Conservation (phyloP, 2,113 vertebrate species). For the Oreamnos americanus region DNA sequence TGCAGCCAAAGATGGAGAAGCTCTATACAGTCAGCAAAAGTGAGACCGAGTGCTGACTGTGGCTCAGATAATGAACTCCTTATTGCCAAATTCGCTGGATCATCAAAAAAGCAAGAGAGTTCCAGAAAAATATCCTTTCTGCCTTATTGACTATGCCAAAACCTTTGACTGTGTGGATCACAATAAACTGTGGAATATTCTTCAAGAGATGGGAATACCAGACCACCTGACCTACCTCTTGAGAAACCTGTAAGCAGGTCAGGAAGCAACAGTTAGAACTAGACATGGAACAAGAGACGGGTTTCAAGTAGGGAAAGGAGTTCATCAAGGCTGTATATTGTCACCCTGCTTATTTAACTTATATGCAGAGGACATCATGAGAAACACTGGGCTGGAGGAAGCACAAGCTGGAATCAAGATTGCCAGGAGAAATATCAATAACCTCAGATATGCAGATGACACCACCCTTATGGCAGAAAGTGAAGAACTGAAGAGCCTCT, state of each 20-base stretch:
- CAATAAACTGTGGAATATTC: neutral
- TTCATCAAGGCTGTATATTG: neutral
- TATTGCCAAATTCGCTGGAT: neutral
- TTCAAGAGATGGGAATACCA: neutral
- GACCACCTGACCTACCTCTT: neutral
- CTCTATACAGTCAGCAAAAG: neutral
- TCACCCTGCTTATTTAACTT: neutral
- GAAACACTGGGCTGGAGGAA: neutral
- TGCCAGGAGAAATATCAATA: neutral
- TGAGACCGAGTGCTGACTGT: accelerated
- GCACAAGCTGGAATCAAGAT: neutral
- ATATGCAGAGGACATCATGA: neutral
- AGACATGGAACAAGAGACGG: neutral
- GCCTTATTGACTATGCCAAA: neutral
- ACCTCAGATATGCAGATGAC: neutral
- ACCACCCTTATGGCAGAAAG: neutral
- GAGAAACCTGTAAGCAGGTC: neutral
- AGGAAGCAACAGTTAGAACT: neutral
- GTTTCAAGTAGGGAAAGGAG: neutral
- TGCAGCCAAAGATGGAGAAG: neutral
- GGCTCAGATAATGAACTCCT: neutral
- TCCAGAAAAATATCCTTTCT: neutral
- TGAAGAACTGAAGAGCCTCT: neutral
- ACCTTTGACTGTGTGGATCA: neutral
- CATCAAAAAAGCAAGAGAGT: neutral